phyloP scores from a whole-genome alignment of 2,888 invertebrate genomes.

The Cheilosia variabilis region DNA sequence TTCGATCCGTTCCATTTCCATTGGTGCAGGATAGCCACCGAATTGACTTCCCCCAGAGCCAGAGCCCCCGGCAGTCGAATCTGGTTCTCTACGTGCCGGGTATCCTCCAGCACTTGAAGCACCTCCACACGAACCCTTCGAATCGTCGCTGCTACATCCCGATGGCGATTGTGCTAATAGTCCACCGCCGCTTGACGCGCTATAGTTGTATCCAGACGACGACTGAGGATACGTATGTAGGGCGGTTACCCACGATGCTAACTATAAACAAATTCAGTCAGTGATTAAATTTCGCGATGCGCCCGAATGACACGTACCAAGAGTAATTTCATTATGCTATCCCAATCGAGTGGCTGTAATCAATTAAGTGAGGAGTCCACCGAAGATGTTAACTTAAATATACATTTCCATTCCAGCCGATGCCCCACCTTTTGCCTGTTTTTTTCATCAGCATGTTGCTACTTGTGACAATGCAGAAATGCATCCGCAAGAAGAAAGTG shows the following conservation, averaged over 20 bases:
- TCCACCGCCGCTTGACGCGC: background rate
- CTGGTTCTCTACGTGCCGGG: background rate
- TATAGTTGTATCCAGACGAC: background rate
- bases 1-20: no score
- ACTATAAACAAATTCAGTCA: background rate
- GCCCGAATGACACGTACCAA: constrained; percentile 14
- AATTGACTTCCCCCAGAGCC: no score
- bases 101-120: background rate
- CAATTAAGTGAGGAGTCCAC: constrained; percentile 2
- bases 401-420: background rate
- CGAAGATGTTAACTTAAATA: constrained; percentile 21
- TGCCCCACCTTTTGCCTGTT: background rate
- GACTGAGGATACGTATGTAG: constrained; percentile 1
- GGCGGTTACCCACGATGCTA: constrained; percentile 19
- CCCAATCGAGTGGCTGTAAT: background rate
- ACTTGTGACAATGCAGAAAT: background rate
- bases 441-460: background rate
- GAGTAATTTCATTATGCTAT: constrained; percentile 27
- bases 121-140: background rate
- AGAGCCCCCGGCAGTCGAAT: background rate
- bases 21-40: no score
- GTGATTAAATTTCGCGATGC: background rate
- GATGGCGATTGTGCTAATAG: background rate
- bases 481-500: background rate
- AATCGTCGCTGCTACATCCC: background rate